phyloP scores from a whole-genome alignment of 2,113 vertebrate genomes.

The Theropithecus gelada region DNA sequence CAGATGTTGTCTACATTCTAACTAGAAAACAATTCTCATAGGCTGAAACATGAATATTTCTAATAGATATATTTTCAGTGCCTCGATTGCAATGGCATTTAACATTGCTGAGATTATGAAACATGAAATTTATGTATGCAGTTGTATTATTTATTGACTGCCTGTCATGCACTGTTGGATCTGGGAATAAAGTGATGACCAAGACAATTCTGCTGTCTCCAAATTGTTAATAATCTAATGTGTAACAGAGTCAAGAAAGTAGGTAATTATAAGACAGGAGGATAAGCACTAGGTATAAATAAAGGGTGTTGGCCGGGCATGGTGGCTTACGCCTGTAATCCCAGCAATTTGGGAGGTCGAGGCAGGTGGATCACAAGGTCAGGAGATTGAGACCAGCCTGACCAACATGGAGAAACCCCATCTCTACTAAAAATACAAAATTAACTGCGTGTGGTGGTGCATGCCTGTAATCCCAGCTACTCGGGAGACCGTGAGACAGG shows the following conservation, averaged over 20 bases:
- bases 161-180: background rate
- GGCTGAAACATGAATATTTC: background rate
- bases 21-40: constrained; percentile 51
- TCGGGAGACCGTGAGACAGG: too few relatives aligned
- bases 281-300: background rate
- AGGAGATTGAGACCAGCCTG: too few relatives aligned
- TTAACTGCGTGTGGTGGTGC: too few relatives aligned
- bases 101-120: background rate
- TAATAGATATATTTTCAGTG: constrained; percentile 25
- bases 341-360: too few relatives aligned
- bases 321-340: too few relatives aligned
- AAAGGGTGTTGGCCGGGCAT: background rate
- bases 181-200: background rate
- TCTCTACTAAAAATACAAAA: too few relatives aligned
- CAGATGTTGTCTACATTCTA: constrained; percentile 7
- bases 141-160: constrained; percentile 25
- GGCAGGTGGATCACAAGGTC: too few relatives aligned
- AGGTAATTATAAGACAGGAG: background rate
- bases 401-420: too few relatives aligned
- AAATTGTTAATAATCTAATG: background rate
- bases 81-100: constrained; percentile 6
- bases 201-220: background rate
- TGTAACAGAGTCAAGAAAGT: background rate
- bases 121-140: background rate
- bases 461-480: too few relatives aligned